A percentile compares a stretch with the other conserved stretches of the same genome.
These are phyloP conservation scores for Serranochromis macrocephalus DNA, from an alignment of 2,113 vertebrate genomes.

Conservation along the genomic window DNA sequence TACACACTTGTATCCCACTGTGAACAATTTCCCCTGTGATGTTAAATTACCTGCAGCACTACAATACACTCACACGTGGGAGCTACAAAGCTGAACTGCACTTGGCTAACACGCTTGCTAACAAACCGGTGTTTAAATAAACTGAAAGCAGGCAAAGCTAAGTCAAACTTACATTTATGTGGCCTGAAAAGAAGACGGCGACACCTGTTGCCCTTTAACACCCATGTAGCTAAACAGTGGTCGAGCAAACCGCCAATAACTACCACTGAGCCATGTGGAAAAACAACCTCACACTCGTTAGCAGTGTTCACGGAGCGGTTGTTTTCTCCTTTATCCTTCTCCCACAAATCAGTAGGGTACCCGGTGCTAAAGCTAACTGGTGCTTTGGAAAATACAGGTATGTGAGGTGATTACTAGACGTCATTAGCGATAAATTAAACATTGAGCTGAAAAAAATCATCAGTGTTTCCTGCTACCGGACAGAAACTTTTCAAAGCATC, in stretches of 20 bases:
- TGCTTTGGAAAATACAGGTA: neutral
- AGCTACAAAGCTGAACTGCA: neutral
- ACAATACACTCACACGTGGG: neutral
- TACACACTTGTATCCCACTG: neutral
- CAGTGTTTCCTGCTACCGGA: neutral
- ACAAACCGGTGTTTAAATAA: neutral
- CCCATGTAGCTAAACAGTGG: neutral
- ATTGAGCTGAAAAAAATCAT: neutral
- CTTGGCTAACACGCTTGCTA: neutral
- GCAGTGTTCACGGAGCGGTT: neutral
- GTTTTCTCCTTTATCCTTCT: neutral
- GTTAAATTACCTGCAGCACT: neutral
- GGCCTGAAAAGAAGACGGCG: neutral
- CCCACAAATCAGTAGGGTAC: neutral
- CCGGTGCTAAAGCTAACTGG: neutral
- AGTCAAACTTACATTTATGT: neutral
- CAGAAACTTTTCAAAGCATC: neutral
- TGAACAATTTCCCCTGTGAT: neutral
- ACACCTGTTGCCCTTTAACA: neutral
- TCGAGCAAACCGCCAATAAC: neutral
- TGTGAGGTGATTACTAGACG: neutral
- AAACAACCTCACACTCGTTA: neutral
- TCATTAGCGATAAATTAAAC: neutral
- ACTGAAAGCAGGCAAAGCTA: neutral
- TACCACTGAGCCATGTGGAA: neutral